Base-by-base conservation (phyloP, 2,888 invertebrate species). In the Sarcophaga variegata region DNA sequence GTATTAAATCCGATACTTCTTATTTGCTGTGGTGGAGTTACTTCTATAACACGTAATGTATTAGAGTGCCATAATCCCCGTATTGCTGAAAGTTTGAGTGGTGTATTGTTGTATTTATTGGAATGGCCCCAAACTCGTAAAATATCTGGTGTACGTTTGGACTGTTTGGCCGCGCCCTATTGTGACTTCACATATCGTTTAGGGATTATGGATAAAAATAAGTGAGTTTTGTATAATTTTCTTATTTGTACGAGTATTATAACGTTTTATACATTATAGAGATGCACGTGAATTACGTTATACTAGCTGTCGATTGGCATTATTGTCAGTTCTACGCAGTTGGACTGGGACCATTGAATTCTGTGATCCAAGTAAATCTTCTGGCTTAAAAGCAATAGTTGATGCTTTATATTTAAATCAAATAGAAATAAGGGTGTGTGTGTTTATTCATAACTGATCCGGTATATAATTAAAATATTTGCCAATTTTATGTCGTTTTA, bases 301-400 rank as follows among this genome's bases (percentile, higher is more conserved):
- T 92, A 96, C 96, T 47, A 97, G 98, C 90, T 97, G 97, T 90
- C 96, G 97, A 84, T 94, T 97, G 85, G 98, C 97, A 17, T 93
- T 98, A 85, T 94, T 98, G 72, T 97, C 98, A 87, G 95, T 97
- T 83, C 93, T 99, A 86, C 96, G 98, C 87, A 98, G 98, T 89
- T 99, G 98, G 97, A 96, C 98, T 63, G 99, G 99, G 79, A 94
- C 97, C 88, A 94, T 98, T 84, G 97, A 97, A 93, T 97, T 98
- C 94, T 97, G 97, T 92, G 96, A 96, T 93, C 97, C 97, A 14
- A 94, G 94, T 89, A 96, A 96, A 91, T 94, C 95, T 85, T 96
- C 96, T 37, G 97, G 97, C 6, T 94, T 97, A 86, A 95, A 95
- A 89, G 96, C 97, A 76, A 95, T 97, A 88, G 96, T 97, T 45